Evolutionary conservation across 2,113 vertebrate species (phyloP).

Genomic region (Bettongia penicillata): DNA sequence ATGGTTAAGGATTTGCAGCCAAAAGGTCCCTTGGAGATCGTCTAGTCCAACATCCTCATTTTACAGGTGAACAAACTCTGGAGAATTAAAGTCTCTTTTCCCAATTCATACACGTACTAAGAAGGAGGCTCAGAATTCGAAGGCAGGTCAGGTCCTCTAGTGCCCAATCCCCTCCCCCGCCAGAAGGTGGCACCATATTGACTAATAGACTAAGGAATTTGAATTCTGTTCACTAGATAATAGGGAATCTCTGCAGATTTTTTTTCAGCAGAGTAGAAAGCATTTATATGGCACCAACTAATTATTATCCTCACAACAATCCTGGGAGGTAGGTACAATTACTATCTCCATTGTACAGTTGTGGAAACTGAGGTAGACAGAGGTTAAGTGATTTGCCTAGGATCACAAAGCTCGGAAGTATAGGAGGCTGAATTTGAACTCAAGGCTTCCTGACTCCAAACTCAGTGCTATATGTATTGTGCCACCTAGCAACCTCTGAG

Average conservation of each 20-base stretch:
- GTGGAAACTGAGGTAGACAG: neutral
- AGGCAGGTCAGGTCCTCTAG: neutral
- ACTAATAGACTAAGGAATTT: neutral
- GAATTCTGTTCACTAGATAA: neutral
- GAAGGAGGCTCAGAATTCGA: neutral
- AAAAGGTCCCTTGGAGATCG: too few relatives aligned
- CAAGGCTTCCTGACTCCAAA: neutral
- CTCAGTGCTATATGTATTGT: neutral
- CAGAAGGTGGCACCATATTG: neutral
- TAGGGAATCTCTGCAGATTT: neutral
- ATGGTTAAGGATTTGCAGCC: neutral
- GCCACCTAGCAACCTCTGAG: neutral
- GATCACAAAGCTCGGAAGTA: neutral
- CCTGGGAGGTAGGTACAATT: neutral
- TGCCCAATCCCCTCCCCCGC: neutral
- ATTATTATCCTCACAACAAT: neutral
- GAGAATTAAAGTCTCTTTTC: neutral
- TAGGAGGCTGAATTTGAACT: neutral
- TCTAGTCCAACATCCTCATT: neutral
- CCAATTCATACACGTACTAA: neutral
- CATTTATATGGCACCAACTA: too few relatives aligned
- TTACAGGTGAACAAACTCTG: neutral
- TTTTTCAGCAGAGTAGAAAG: neutral
- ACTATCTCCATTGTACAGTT: neutral
- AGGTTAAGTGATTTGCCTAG: neutral